Base-by-base conservation (phyloP, 2,797 vertebrate genomes). In the Enteromius viviparus region DNA sequence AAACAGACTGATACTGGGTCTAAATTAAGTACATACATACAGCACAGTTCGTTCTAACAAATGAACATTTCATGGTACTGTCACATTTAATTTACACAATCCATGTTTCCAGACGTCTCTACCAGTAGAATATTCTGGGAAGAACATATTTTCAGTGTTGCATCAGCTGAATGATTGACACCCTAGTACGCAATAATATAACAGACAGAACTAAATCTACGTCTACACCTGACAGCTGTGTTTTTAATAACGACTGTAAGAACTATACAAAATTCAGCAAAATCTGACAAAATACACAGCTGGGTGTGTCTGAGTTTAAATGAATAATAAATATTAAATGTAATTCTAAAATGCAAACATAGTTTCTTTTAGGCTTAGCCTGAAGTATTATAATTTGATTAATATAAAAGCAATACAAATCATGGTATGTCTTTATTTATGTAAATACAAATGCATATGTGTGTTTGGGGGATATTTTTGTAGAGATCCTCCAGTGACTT, bases 131-230 rank as follows among this genome's bases (percentile, higher is more conserved):
- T 26, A 14, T 49, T 21, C 70, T 34, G 47, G 26, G 9, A 34
- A 32, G 26, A 37, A 53, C 29, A 32, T 12, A 51, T 32, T 72
- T 51, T 34, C 70, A 53, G 2, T 12, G 17, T 74, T 53, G 70
- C 47, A 74, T 74, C 70, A 74, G 47, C 47, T 74, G 47, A 51
- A 53, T 74, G 47, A 74, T 12, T 74, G 70, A 74, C 70, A 74
- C 17, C 32, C 34, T 32, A 32, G 17, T 34, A 53, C 8, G 1
- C 47, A 51, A 51, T 8, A 34, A 17, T 19, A 49, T 19, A 34
- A 21, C 40, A 1, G 12, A 47, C 34, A 40, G 34, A 68, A 68
- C 34, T 42, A 21, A 68, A 19, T 42, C 37, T n/a, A n/a, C 8
- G 10, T 40, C 65, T 68, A 40, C 11, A n/a, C 10, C 34, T 68